Base-by-base conservation (phyloP, 2,888 invertebrate genomes). In the Sicus ferrugineus region DNA sequence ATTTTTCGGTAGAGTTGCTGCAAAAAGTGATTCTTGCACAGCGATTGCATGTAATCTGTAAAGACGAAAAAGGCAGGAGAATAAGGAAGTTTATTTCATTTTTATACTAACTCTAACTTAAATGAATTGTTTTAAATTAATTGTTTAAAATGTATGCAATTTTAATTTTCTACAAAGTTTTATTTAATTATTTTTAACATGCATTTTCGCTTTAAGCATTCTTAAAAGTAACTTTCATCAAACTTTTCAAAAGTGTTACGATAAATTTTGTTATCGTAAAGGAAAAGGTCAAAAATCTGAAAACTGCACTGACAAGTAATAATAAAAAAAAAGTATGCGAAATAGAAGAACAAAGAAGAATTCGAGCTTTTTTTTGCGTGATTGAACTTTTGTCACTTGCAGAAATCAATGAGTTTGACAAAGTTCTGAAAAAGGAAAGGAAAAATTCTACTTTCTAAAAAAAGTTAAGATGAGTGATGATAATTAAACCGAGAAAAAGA, bases 11-110 rank as follows among this genome's bases (percentile, higher is more conserved):
- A 95, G 79, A 95, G 89, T 75, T 94, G 93, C 83, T 93, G 94
- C 74, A 95, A 89, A 85, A 93, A 95, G 86, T 94, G 93, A 85
- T 93, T 93, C 87, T 94, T 94, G 89, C 96, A 96, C 78, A 96
- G 87, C 76, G 92, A 90, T 85, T 93, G 93, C 92, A 96, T 94
- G 79, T 94, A 92, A 89, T 93, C 95, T 95, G 74, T 0, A 76
- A 73, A 48, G 31, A 68, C 46, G 63, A 64, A 48, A 69, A 63
- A n/a, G n/a, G n/a, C n/a, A n/a, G n/a, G n/a, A n/a, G n/a, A n/a
- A n/a, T n/a, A n/a, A n/a, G n/a, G n/a, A n/a, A n/a, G n/a, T 9
- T 38, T 38, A 38, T 38, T 38, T 38, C 11, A n/a, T 38, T 38
- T 38, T 38, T 38, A 38, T 38, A 9, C 11, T 38, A 11, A 38